Base-by-base conservation (phyloP, 2,797 vertebrate genomes). In the Masticophis lateralis region DNA sequence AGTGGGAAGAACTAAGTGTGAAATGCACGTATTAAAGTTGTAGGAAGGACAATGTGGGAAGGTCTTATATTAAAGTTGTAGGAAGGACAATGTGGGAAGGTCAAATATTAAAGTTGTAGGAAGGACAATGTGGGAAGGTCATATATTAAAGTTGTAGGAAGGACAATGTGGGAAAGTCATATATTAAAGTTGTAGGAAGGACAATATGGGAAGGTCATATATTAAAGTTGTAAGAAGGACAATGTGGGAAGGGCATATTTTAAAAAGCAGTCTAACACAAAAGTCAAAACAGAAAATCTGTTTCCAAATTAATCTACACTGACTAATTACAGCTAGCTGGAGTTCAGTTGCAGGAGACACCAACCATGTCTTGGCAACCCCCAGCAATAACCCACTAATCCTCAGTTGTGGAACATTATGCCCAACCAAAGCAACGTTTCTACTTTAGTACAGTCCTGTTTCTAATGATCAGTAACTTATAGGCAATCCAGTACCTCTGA, bases 401-500 rank as follows among this genome's bases (percentile, higher is more conserved):
- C 57, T 12, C 57, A 28, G 51, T 37, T 90, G 53, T n/a, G 87
- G 25, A 57, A 47, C 1, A 1, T 43, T 51, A 37, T 63, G 69
- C 16, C 43, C 47, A n/a, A 89, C 87, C 57, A 43, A 86, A 51
- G n/a, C 47, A 63, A 27, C 7, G 43, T 91, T 89, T 56, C 61
- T 47, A 51, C 55, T 69, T 56, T 55, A 83, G 69, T 11, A 89
- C 86, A 90, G 83, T 91, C 93, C 94, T 97, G 88, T 96, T 96
- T 96, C 61, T 90, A 95, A 60, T 93, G 95, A 96, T 97, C 96
- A 97, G 95, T 96, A 97, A 97, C 97, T 63, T 97, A 95, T 93
- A 90, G 96, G 95, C 94, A 96, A 96, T 94, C 95, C 94, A 94
- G 95, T 96, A 96, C 97, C 97, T 97, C 98, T 97, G 97, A 96